Base-by-base conservation (phyloP, 2,113 vertebrate species). In the Mastomys coucha region DNA sequence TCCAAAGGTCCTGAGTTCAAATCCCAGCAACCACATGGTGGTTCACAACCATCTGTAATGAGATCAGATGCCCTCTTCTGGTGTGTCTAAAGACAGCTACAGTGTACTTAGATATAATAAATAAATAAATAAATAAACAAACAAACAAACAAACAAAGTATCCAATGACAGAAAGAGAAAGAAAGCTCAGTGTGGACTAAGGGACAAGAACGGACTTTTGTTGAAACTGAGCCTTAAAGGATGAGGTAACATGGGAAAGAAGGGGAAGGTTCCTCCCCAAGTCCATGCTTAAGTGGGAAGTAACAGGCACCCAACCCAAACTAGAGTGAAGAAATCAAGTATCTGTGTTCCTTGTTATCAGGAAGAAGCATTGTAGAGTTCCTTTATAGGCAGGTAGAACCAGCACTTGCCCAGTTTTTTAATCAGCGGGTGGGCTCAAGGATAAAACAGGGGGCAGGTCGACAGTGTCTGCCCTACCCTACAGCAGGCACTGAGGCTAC, bases 141-240 rank as follows among this genome's bases (percentile, higher is more conserved):
- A n/a, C n/a, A n/a, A n/a, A n/a, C n/a, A n/a, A n/a, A n/a, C n/a
- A 93, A 36, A 82, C 36, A 91, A 87, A 89, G 28, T 58, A 58
- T 0, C 36, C 7, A 89, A 51, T 22, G 12, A 87, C 5, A 19
- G 86, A 92, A 92, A 78, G 49, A 72, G 42, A 36, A 65, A n/a
- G 63, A 36, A 67, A 19, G 11, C 4, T 84, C 39, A 36, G 39
- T 80, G 13, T 22, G 81, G 60, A 26, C 31, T 85, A 90, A 72
- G 22, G 13, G 1, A 51, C 88, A 93, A 91, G 20, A 91, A 88
- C 11, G 1, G 19, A 85, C 31, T 90, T 28, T 26, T 81, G 22
- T 36, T 69, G 89, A 28, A 92, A 88, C 26, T 88, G 45, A 81
- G 84, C 51, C 78, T 73, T 69, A 4, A 45, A 20, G 0, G 7